phyloP scores from a whole-genome alignment of 2,888 invertebrate species.

The Chrysina gloriosa region DNA sequence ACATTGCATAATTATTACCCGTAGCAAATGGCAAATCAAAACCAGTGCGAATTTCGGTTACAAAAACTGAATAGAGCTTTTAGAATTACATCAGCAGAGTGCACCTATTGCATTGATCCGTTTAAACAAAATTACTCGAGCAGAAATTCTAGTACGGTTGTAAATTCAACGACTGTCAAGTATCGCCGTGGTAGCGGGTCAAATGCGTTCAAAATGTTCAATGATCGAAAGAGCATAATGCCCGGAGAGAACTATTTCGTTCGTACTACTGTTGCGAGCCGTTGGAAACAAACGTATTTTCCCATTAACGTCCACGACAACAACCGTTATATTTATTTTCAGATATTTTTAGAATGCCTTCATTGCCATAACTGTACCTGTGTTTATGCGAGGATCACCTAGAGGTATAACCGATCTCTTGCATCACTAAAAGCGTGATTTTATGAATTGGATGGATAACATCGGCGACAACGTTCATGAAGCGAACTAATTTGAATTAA shows the following conservation, averaged over 20 bases:
- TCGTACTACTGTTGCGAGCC: background rate
- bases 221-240: conserved; percentile 27
- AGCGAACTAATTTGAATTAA: background rate
- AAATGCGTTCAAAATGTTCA: conserved; percentile 20
- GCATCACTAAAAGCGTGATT: background rate
- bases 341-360: conserved; percentile 10
- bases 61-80: background rate
- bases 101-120: background rate
- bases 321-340: conserved; percentile 30
- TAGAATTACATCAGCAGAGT: background rate
- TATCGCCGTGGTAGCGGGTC: conserved; percentile 15
- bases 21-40: background rate
- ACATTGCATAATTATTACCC: background rate
- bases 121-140: conserved; percentile 27
- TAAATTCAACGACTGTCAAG: conserved; percentile 26
- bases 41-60: background rate
- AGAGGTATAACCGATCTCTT: conserved; percentile 7
- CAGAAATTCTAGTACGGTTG: conserved; percentile 28
- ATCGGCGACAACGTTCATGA: background rate
- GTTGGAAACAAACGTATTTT: conserved; percentile 18
- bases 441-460: conserved; percentile 11
- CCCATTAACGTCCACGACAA: background rate
- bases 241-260: background rate
- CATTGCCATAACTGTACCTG: conserved; percentile 18
- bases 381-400: background rate